A percentile compares a stretch with the other conserved stretches of the same genome.
Evolutionary conservation across 2,113 vertebrate genomes (phyloP).

Genomic region (Struthio camelus): DNA sequence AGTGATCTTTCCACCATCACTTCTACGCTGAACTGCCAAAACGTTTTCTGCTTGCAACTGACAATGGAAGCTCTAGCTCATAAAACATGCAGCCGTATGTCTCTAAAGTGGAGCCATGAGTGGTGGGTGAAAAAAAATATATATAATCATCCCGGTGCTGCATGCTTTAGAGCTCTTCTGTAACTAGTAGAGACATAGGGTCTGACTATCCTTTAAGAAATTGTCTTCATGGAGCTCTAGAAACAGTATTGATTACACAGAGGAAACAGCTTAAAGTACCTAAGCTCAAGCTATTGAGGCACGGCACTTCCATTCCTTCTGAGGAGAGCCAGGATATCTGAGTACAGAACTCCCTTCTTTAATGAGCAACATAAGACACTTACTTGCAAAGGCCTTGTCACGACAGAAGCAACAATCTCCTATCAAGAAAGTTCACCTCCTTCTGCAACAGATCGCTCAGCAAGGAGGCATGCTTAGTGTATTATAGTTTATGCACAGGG

Average conservation of each 20-base stretch:
- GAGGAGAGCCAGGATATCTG: neutral
- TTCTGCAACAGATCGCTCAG: neutral
- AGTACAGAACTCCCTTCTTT: neutral
- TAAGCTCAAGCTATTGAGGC: neutral
- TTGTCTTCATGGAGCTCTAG: neutral
- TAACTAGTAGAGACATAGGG: neutral
- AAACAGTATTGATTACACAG: neutral
- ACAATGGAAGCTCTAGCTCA: neutral
- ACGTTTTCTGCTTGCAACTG: neutral
- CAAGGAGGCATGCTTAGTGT: fast-evolving
- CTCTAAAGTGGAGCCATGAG: neutral
- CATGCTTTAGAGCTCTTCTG: neutral
- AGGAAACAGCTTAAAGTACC: neutral
- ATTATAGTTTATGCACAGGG: neutral
- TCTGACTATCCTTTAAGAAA: neutral
- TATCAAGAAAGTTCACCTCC: neutral
- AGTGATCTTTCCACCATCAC: neutral
- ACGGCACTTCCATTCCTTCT: neutral
- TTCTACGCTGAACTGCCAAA: neutral
- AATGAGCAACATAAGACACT: neutral
- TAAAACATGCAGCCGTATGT: neutral
- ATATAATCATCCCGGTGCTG: neutral
- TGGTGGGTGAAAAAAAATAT: neutral
- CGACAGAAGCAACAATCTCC: neutral
- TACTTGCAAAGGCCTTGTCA: neutral